Evolutionary conservation across 2,113 vertebrate species (phyloP), one percentile per base, ranked within the genome.

Genomic region (Okapia johnstoni): DNA sequence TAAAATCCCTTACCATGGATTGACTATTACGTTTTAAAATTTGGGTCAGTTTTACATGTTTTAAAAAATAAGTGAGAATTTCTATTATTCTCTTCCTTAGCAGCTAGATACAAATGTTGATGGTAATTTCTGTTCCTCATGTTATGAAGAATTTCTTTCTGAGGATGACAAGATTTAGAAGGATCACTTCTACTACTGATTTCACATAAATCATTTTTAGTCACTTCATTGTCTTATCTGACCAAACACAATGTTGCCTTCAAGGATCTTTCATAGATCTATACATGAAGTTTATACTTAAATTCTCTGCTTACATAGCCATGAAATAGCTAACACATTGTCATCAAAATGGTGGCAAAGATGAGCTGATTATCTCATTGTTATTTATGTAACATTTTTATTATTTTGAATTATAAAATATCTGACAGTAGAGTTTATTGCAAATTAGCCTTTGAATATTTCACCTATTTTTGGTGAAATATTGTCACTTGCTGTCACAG

Each of bases 141-240:
- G 96, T 97, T 98, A 96, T 92, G 50, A 93, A 90, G 96, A 97
- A 98, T 98, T 98, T 98, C 93, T 98, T 97, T 95, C 98, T 98
- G 95, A 97, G 40, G 58, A 96, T 98, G 98, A 98, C 97, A 90
- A 98, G 97, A 97, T 97, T 98, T 98, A 97, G 88, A 97, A 96
- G 96, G 91, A 86, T 97, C 93, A 96, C 84, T 97, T 97, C 79
- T 60, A 95, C 85, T 90, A 88, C 70, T 92, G 96, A 73, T 80
- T 61, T 98, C 96, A 94, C n/a, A 88, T 98, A 97, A 98, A 98
- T 98, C 96, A 98, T 66, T 8, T 33, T 92, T 95, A 96, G 43
- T 52, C 89, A 57, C 81, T 63, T 96, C 40, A 73, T 8, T 97
- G 73, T 98, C 97, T 96, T 57, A 84, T 46, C 57, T 80, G 85